Evolutionary conservation across 1,140 invertebrate genomes (phyloP), one percentile per base, ranked within the genome.

Genomic region (Gryllus bimaculatus): DNA sequence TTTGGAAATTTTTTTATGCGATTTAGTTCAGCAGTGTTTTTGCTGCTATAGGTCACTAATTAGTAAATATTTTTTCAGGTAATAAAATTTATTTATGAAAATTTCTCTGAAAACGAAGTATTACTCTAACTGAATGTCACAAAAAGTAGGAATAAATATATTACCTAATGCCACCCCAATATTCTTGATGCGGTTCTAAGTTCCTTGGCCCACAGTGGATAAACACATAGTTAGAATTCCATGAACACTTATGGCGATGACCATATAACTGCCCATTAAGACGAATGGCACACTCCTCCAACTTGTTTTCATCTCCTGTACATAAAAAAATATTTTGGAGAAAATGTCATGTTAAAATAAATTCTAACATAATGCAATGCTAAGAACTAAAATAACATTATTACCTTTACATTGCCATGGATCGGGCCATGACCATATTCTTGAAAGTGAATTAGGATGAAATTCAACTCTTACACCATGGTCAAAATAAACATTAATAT

Each of bases 401-500:
- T 87, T 86, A 86, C 93, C 91, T 82, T 84, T 83, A 84, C 92
- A 93, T 82, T 92, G 90, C 74, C 98, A 88, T 0, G 97, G 96
- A 86, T 99, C 95, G 0, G 96, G 94, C 96, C 98, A 99, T 0
- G 94, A 95, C 90, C 95, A 95, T 83, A 98, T 93, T 80, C 95
- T 87, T 26, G 90, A 92, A 80, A 93, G 85, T 0, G 93, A 94
- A 82, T 94, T 95, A 47, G 92, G 93, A 84, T 95, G 94, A 82
- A 94, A 93, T 83, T 97, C 95, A 77, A 94, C 91, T 81, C 95
- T 87, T 26, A 90, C 88, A 82, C 94, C 95, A 81, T 92, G 90
- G 81, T 93, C 90, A 80, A 97, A 92, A 84, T 92, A 96, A 3
- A 95, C 92, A 85, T 98, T 97, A 18, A 98, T 89, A 0, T 92